These are phyloP conservation scores for Hypercompe scribonia DNA, from an alignment of 2,888 invertebrate species.

Conservation along the genomic window DNA sequence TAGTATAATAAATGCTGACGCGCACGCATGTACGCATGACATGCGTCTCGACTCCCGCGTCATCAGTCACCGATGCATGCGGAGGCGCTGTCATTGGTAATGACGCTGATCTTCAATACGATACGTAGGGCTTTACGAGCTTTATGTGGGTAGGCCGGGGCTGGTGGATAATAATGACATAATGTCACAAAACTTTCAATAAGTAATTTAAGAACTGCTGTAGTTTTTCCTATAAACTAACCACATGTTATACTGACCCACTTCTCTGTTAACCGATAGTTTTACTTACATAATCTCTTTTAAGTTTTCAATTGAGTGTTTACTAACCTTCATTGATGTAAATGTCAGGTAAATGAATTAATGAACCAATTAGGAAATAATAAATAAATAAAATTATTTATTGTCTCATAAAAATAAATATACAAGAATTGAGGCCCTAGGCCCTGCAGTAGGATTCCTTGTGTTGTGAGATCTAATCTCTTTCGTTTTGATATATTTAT, in stretches of 20 bases:
- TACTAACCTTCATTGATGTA: too few relatives aligned
- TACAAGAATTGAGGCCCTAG: too few relatives aligned
- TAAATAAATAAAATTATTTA: background rate
- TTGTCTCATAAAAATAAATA: too few relatives aligned
- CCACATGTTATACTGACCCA: background rate
- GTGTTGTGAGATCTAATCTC: too few relatives aligned
- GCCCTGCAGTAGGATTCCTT: too few relatives aligned
- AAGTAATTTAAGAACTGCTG: background rate
- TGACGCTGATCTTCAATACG: constrained; percentile 16
- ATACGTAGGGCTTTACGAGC: constrained; percentile 5
- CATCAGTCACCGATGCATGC: constrained; percentile 16
- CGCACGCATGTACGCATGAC: background rate
- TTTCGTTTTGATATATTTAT: too few relatives aligned
- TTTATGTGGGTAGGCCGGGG: background rate
- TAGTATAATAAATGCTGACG: constrained; percentile 5
- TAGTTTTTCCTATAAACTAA: too few relatives aligned
- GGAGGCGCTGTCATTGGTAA: constrained; percentile 13
- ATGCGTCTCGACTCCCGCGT: constrained; percentile 11
- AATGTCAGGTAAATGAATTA: background rate
- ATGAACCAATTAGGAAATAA: background rate
- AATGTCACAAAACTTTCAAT: background rate
- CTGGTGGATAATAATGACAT: constrained; percentile 1
- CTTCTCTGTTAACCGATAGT: background rate
- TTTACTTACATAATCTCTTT: background rate
- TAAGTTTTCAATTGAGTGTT: background rate